phyloP scores from a whole-genome alignment of 2,797 vertebrate species.

The Cyclura pinguis region DNA sequence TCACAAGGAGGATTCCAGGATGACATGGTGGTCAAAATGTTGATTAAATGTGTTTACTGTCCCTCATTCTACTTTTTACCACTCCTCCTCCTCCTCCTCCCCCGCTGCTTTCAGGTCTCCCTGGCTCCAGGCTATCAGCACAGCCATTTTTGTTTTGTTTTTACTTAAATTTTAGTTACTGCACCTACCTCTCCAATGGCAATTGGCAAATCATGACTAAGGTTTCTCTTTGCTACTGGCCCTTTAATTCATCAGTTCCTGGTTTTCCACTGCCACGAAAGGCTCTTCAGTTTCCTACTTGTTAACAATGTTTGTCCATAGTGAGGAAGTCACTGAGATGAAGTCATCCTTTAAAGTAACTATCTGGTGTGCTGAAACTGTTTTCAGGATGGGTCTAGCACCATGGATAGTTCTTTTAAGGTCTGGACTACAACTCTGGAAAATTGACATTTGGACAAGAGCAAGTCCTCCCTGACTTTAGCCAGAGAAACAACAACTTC shows the following conservation, averaged over 20 bases:
- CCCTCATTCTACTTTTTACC: too few species aligned
- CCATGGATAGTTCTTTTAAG: too few species aligned
- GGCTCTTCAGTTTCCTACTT: not conserved
- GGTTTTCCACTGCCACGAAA: not conserved
- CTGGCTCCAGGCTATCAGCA: too few species aligned
- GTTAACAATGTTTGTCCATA: too few species aligned
- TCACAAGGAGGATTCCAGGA: not conserved
- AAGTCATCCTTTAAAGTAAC: not conserved
- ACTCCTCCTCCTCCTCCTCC: too few species aligned
- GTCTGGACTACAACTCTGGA: too few species aligned
- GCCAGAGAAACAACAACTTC: not conserved
- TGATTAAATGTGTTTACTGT: not conserved
- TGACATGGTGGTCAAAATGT: not conserved
- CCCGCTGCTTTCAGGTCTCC: not conserved
- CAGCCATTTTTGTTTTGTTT: not conserved
- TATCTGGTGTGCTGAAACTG: not conserved
- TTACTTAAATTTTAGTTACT: not conserved
- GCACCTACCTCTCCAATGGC: not conserved
- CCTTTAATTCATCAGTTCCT: not conserved
- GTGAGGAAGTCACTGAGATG: too few species aligned
- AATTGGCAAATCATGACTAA: not conserved
- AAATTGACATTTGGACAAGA: too few species aligned
- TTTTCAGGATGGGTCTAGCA: too few species aligned
- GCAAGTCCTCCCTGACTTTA: not conserved
- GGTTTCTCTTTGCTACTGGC: not conserved